Evolutionary conservation across 1,140 invertebrate genomes (phyloP), one percentile per base, ranked within the genome.

Genomic region (Papilio polyxenes): DNA sequence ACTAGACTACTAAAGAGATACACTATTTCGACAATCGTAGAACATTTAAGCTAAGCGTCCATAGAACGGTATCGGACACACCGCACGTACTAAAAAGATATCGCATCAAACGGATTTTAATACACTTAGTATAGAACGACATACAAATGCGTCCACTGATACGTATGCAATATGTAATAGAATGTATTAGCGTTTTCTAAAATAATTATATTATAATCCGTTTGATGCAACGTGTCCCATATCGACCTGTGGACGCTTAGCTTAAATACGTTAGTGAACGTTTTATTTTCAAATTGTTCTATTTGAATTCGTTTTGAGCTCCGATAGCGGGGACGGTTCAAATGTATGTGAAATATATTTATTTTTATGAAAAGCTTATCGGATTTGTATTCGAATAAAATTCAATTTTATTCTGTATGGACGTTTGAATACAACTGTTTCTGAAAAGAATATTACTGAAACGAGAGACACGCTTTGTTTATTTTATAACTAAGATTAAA

Each of bases 241-340:
- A 31, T 31, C 23, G 23, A 31, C 23, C 23, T 31, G 23, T 31
- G 23, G 23, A 31, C 23, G 23, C 23, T 31, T 31, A 31, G 23
- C 23, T 31, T 31, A 65, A 31, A 31, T 23, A 65, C 62, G 11
- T 31, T 65, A 65, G 62, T 31, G 62, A 65, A 65, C 23, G 62
- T 65, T 65, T 65, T 65, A 23, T 65, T 65, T 31, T 65, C 62
- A 31, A 65, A 65, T 65, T 65, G 62, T 65, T 65, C 62, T 31
- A 37, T 65, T 65, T 65, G 62, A 65, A 65, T 9, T 23, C 23
- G 62, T 23, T 65, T 65, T 65, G 62, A 53, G 51, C 10, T 9
- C 10, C 10, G 10, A 9, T 9, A 53, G 10, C 51, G 51, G 51
- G 51, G n/a, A 59, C 62, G 23, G 23, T 65, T 13, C 20, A 31